Base-by-base conservation (phyloP, 92 coral and sea anemone species). In the Anthopleura xanthogrammica region DNA sequence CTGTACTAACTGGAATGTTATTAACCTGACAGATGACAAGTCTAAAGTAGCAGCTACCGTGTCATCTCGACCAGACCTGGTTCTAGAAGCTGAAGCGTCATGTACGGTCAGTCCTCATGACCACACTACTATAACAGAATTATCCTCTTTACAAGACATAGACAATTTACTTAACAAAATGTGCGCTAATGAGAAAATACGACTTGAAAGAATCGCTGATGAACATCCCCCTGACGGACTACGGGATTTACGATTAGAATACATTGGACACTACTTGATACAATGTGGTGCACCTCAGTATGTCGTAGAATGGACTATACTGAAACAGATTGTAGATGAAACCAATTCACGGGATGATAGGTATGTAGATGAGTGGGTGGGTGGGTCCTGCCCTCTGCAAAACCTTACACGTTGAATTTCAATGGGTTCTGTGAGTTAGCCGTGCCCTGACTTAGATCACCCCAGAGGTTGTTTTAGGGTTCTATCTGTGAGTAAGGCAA, bases 171-270 rank as follows among this genome's bases (percentile, higher is more conserved):
- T 94, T 0, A 82, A 85, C 16, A 77, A 92, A 60, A 90, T 90
- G 93, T 90, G 98, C 81, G 41, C 79, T 16, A 84, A 79, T 36
- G 90, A 90, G 78, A 83, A 86, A 66, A 60, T 83, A 75, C 77
- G 82, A 17, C 80, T 92, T 78, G 90, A 94, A 79, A 92, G 85
- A 77, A 79, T 90, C 75, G 87, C 91, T 3, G 85, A 90, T 57
- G 88, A 85, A 58, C 78, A 88, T 87, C 82, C 89, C 76, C 92
- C 93, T n/a, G 88, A 85, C 54, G 57, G 88, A 76, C 91, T 89
- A 14, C 88, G 94, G 46, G 98, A 94, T 85, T 92, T 90, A 77
- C 98, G 98, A 80, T 88, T 94, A 50, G 94, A 94, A 72, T 93
- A 90, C 70, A 79, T 92, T 75, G 94, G 92, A 29, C 83, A 88